phyloP scores from a whole-genome alignment of 2,797 vertebrate species.

The Enteromius radiatus region DNA sequence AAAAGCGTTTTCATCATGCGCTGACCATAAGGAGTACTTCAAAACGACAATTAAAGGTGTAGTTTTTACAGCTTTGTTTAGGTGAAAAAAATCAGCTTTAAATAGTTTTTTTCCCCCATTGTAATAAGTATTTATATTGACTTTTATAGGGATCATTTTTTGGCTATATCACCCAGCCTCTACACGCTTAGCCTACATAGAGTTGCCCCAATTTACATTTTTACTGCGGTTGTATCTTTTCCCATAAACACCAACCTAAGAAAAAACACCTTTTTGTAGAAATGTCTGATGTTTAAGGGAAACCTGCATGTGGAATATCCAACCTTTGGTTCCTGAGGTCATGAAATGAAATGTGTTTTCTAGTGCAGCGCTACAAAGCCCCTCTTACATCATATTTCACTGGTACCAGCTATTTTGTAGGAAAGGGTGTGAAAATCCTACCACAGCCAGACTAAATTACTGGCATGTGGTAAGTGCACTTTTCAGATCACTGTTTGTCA shows the following conservation, averaged over 20 bases:
- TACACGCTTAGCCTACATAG: background rate
- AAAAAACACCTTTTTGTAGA: conserved; percentile 21
- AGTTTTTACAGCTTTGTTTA: too few relatives aligned
- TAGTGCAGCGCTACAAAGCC: background rate
- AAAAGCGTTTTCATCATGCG: too few relatives aligned
- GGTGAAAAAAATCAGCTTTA: too few relatives aligned
- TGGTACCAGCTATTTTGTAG: conserved; percentile 7
- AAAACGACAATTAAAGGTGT: too few relatives aligned
- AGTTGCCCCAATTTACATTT: background rate
- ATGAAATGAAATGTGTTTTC: conserved; percentile 34
- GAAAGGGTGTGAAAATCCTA: conserved; percentile 25
- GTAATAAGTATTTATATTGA: too few relatives aligned
- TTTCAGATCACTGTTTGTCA: conserved; percentile 14
- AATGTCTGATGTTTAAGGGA: conserved; percentile 38
- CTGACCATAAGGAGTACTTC: too few relatives aligned
- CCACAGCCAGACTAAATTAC: conserved; percentile 26
- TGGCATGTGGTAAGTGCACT: conserved; percentile 1
- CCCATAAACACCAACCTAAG: conserved; percentile 35
- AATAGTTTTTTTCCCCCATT: too few relatives aligned
- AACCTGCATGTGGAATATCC: conserved; percentile 37
- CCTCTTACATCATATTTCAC: conserved; percentile 42
- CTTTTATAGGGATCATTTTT: too few relatives aligned
- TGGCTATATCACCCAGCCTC: background rate
- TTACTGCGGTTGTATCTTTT: conserved; percentile 18
- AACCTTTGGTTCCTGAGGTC: conserved; percentile 22